phyloP scores from a whole-genome alignment of 2,113 vertebrate genomes.

The Falco punctatus region DNA sequence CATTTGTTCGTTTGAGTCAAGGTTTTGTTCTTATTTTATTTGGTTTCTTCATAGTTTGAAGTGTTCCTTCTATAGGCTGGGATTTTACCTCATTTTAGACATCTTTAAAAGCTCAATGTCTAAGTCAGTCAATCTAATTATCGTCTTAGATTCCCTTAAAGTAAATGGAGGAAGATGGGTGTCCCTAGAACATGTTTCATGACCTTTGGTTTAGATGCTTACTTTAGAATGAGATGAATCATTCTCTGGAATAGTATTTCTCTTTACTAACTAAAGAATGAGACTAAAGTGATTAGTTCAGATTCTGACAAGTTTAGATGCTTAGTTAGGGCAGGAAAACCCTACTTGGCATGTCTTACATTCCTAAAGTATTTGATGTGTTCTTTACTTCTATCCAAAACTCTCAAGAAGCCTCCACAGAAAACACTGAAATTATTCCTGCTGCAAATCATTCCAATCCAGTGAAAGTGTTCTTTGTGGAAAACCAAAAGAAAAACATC shows the following conservation, averaged over 20 bases:
- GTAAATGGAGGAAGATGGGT: background rate
- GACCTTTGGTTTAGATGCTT: background rate
- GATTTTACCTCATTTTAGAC: background rate
- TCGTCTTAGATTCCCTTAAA: background rate
- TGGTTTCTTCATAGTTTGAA: background rate
- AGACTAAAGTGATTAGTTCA: background rate
- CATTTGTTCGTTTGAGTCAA: background rate
- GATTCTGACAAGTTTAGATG: background rate
- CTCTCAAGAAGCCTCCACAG: background rate
- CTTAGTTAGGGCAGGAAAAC: background rate
- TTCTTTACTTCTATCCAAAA: background rate
- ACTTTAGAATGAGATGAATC: background rate
- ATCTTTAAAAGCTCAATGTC: background rate
- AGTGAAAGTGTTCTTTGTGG: background rate
- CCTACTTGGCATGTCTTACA: background rate
- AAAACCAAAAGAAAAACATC: background rate
- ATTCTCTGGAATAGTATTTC: background rate
- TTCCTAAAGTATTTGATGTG: background rate
- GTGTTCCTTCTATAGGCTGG: background rate
- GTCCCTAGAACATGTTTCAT: background rate
- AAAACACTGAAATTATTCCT: fast-evolving
- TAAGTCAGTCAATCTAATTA: background rate
- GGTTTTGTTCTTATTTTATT: background rate
- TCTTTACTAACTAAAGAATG: background rate
- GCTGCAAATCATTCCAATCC: background rate